A percentile compares a stretch with the other conserved stretches of the same genome.
Conservation (phyloP, 2,797 vertebrate genomes). For the Sphenopsis melanotis region DNA sequence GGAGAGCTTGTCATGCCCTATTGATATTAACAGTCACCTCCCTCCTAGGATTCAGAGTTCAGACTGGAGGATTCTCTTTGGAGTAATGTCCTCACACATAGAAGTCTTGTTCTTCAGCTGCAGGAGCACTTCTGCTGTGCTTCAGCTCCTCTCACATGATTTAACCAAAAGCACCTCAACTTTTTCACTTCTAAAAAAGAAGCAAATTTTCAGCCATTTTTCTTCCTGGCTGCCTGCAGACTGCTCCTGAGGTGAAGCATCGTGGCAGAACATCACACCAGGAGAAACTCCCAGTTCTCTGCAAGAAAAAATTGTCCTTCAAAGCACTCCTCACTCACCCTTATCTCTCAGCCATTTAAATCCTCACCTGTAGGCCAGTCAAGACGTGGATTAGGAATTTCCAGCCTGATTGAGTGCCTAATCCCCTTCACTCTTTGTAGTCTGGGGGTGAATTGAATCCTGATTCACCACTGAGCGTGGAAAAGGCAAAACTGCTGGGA, state of each 20-base stretch:
- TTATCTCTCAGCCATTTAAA: not conserved
- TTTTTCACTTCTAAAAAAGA: not conserved
- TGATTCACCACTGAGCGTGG: not conserved
- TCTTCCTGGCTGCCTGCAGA: not conserved
- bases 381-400: not conserved
- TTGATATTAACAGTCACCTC: not conserved
- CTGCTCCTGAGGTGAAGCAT: not conserved
- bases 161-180: not conserved
- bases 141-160: not conserved
- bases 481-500: not conserved
- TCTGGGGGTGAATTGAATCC: not conserved
- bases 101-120: not conserved
- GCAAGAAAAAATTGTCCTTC: not conserved
- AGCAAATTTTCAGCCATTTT: not conserved
- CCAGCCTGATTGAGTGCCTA: not conserved
- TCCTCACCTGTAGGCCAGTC: not conserved
- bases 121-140: not conserved
- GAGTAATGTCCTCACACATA: not conserved
- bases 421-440: not conserved
- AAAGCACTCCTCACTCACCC: not conserved
- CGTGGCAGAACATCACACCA: not conserved
- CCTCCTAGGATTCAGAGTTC: not conserved
- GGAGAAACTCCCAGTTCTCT: not conserved
- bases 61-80: not conserved
- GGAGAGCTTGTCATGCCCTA: not conserved